Conservation (phyloP, 2,797 vertebrate genomes). For the Cuculus canorus region DNA sequence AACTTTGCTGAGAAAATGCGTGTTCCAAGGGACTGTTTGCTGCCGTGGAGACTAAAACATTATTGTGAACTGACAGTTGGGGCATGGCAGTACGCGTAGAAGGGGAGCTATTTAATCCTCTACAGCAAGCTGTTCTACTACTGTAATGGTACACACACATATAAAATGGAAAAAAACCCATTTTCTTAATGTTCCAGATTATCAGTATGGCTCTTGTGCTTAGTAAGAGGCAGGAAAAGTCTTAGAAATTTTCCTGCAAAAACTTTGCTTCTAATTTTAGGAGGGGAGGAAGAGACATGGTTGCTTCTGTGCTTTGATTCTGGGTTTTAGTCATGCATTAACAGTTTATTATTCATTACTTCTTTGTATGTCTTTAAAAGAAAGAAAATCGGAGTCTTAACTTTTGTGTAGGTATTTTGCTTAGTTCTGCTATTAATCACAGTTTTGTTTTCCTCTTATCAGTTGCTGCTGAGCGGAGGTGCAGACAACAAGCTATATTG, state of each 20-base stretch:
- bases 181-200: background rate
- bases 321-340: background rate
- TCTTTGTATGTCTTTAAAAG: background rate
- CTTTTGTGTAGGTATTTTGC: background rate
- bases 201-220: background rate
- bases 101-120: background rate
- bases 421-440: background rate
- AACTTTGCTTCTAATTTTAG: background rate
- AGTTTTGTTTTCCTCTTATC: background rate
- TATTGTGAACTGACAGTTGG: background rate
- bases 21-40: background rate
- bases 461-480: constrained; percentile 95
- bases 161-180: background rate
- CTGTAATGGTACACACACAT: fast-evolving
- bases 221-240: background rate
- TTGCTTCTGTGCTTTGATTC: background rate
- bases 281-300: background rate
- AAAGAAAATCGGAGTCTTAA: background rate
- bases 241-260: background rate
- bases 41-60: background rate
- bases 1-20: background rate
- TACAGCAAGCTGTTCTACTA: background rate
- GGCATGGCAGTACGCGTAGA: background rate
- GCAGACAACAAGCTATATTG: constrained; percentile 97
- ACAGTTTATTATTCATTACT: background rate